Evolutionary conservation across 2,113 vertebrate genomes (phyloP), one percentile per base, ranked within the genome.

Genomic region (Ovis canadensis): DNA sequence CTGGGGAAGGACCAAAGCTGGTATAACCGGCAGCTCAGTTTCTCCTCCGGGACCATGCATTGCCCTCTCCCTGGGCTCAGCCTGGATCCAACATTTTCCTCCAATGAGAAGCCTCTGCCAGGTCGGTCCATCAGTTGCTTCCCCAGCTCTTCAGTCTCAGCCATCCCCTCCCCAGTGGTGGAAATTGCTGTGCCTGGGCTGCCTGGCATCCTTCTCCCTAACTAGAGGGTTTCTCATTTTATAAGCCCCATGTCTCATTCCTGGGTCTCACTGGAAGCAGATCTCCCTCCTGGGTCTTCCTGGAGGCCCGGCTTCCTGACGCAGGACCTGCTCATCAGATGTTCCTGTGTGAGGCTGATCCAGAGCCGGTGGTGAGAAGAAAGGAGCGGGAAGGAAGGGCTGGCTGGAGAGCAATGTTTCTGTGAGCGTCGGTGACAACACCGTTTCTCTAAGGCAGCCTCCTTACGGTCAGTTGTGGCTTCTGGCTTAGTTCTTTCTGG

Each of bases 401-500:
- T 2, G 45, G 60, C 62, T 55, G 25, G 12, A 36, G n/a, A 31
- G 67, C 25, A 19, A 21, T 10, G 10, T 55, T 36, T 55, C 25
- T 9, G 25, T 2, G 6, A 5, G 15, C 0, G 1, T 17, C 62
- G 4, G 27, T 16, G 59, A 3, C 48, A 2, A 3, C 27, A 33
- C 2, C 31, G 1, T 33, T 16, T 43, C n/a, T 16, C 36, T 43
- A 8, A 92, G 23, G 36, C 29, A 33, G 48, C n/a, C 36, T 33
- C 48, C 1, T 23, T n/a, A 27, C 3, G 25, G 3, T 8, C 17
- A 25, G 9, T 4, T 25, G 27, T 31, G 11, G 2, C 13, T 31
- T 82, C 48, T 11, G 57, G 57, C 14, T 40, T 52, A 11, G 77
- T 19, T 64, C 77, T 12, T 74, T 31, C 25, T 40, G 21, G 36